phyloP scores from a whole-genome alignment of 2,797 vertebrate genomes.

The Tokudaia tokunoshimensis region DNA sequence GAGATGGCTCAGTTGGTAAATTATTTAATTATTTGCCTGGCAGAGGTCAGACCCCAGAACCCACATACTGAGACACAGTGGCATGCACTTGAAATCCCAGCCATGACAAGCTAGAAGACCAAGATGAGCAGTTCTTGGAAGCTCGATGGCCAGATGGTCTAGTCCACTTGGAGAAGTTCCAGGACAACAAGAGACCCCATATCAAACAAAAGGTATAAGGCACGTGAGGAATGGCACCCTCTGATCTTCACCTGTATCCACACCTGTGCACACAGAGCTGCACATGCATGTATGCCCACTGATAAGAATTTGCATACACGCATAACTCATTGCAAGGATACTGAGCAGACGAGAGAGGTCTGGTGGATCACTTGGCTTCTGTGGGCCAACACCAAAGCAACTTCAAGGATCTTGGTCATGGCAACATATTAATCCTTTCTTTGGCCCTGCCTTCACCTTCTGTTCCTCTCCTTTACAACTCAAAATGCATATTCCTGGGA shows the following conservation, averaged over 20 bases:
- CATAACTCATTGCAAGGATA: background rate
- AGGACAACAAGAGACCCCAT: background rate
- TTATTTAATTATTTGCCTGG: background rate
- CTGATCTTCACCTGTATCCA: background rate
- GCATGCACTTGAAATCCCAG: background rate
- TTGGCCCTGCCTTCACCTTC: background rate
- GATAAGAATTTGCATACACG: background rate
- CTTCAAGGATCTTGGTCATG: background rate
- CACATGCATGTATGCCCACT: background rate
- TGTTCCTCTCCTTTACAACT: background rate
- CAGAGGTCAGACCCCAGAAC: background rate
- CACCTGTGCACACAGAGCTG: background rate
- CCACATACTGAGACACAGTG: background rate
- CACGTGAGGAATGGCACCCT: background rate
- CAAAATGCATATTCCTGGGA: background rate
- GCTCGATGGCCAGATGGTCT: background rate
- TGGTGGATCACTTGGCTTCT: background rate
- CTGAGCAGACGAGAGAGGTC: background rate
- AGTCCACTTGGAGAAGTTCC: background rate
- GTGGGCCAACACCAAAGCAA: background rate
- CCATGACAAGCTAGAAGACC: background rate
- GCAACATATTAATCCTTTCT: background rate
- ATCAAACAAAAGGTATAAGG: background rate
- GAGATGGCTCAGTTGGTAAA: background rate
- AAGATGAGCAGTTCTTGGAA: background rate